Evolutionary conservation across 2,113 vertebrate genomes (phyloP).

Genomic region (Myiopsitta monachus): DNA sequence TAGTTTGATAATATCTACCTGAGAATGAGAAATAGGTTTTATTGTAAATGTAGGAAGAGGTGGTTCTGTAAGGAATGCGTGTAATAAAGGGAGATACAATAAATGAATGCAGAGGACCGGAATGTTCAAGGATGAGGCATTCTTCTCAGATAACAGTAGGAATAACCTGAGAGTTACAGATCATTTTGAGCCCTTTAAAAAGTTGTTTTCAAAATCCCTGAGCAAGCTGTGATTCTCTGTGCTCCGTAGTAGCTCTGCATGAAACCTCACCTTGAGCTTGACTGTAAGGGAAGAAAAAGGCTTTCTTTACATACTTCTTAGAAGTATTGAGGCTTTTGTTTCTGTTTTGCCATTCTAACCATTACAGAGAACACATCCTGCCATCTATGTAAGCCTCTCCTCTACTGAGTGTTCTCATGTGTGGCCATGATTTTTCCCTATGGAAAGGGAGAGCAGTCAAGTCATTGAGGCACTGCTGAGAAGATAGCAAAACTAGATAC

Average conservation of each 20-base stretch:
- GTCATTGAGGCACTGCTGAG: not conserved
- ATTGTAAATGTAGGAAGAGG: not conserved
- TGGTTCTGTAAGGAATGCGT: not conserved
- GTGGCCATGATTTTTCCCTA: not conserved
- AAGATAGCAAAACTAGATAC: not conserved
- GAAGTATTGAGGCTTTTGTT: not conserved
- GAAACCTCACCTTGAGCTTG: not conserved
- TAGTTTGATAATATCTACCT: constrained; percentile 28
- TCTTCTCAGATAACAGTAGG: not conserved
- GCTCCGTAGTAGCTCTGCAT: not conserved
- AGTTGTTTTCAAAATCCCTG: not conserved
- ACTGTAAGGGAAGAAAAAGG: not conserved
- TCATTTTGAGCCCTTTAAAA: not conserved
- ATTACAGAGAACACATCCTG: not conserved
- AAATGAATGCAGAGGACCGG: not conserved
- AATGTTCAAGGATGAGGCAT: not conserved
- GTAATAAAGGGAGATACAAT: not conserved
- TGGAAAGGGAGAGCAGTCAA: not conserved
- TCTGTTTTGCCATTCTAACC: not conserved
- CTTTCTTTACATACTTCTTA: not conserved
- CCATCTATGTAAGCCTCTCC: not conserved
- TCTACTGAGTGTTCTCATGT: not conserved
- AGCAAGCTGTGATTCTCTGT: not conserved
- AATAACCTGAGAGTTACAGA: not conserved
- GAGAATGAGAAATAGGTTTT: not conserved